These are phyloP conservation scores for Podarcis siculus DNA, from an alignment of 2,797 vertebrate species.

Conservation along the genomic window DNA sequence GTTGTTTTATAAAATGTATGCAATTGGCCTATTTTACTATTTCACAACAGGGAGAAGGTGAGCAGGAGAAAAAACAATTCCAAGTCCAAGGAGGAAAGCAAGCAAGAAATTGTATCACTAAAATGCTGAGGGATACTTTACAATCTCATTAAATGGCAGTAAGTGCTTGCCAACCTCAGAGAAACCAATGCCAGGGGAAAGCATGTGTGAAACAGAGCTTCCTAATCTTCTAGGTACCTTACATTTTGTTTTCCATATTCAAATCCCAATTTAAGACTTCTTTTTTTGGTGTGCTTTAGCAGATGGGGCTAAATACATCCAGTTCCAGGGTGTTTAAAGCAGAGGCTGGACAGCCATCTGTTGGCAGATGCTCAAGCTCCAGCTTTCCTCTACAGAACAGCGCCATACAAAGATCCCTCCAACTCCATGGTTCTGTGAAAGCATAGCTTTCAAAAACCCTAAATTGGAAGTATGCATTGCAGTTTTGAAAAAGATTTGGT, in stretches of 20 bases:
- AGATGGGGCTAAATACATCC: not conserved
- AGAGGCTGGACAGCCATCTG: not conserved
- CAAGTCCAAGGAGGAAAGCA: not conserved
- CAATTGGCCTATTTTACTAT: conserved; percentile 37
- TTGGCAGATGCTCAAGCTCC: not conserved
- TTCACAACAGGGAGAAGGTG: not conserved
- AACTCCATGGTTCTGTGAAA: no score
- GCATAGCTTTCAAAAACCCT: not conserved
- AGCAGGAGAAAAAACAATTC: conserved; percentile 5
- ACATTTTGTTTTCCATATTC: conserved; percentile 2
- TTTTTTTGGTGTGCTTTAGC: not conserved
- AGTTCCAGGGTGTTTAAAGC: not conserved
- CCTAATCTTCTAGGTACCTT: not conserved
- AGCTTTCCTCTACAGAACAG: not conserved
- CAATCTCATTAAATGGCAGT: conserved; percentile 33
- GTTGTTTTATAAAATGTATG: conserved; percentile 15
- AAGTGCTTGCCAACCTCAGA: not conserved
- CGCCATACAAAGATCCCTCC: no score
- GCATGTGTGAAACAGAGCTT: not conserved
- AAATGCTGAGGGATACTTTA: conserved; percentile 9
- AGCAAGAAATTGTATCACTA: not conserved
- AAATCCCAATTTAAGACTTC: not conserved
- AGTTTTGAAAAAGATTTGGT: no score
- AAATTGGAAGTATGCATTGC: no score
- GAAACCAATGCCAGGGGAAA: not conserved